A percentile compares a stretch with the other conserved stretches of the same genome.
These are phyloP conservation scores for Eudemis profundana DNA, from an alignment of 2,888 invertebrate genomes.

Conservation along the genomic window DNA sequence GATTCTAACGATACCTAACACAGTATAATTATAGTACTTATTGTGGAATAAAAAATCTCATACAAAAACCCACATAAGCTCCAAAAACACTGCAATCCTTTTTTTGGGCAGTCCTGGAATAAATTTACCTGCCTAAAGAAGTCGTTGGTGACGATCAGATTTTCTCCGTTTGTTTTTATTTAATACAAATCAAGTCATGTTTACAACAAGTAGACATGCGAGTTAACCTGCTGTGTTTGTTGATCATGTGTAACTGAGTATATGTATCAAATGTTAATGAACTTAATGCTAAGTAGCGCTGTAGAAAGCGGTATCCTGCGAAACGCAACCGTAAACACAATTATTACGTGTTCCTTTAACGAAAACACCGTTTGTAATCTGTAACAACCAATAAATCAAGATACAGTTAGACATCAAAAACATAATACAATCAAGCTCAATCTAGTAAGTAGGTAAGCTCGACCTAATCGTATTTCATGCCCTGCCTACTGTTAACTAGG, in stretches of 20 bases:
- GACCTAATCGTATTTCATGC: conserved; percentile 11
- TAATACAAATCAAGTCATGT: not conserved
- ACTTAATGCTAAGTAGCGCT: not conserved
- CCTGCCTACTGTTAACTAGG: not conserved
- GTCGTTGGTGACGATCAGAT: too few species aligned
- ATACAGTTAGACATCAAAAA: conserved; percentile 16
- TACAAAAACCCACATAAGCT: too few species aligned
- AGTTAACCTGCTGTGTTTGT: conserved; percentile 19
- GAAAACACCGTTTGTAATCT: conserved; percentile 1
- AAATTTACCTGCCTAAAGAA: too few species aligned
- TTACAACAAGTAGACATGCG: not conserved
- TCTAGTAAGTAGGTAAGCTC: conserved; percentile 1
- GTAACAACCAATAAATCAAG: conserved; percentile 16
- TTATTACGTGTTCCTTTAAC: conserved; percentile 26
- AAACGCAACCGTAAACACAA: conserved; percentile 22
- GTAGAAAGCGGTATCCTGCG: conserved; percentile 25
- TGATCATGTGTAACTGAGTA: not conserved
- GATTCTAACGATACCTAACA: too few species aligned
- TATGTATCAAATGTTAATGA: too few species aligned
- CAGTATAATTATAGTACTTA: too few species aligned
- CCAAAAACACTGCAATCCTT: too few species aligned
- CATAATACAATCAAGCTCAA: conserved; percentile 9
- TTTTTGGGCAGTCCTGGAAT: too few species aligned
- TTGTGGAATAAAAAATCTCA: too few species aligned
- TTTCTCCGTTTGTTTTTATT: not conserved